Evolutionary conservation across 2,797 vertebrate species (phyloP).

Genomic region (Tolypeutes matacus): DNA sequence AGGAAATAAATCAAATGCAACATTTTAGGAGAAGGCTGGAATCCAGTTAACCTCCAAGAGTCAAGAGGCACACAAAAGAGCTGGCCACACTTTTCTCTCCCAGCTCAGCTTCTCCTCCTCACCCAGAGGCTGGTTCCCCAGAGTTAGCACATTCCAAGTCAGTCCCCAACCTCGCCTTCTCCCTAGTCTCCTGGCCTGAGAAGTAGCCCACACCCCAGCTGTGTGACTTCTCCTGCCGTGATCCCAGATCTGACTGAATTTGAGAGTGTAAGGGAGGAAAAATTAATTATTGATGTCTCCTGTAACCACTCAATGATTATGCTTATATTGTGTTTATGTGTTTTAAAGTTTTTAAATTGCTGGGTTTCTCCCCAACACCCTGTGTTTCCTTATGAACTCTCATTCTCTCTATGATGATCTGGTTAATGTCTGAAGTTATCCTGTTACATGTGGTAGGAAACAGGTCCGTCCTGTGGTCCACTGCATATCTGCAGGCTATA

Average conservation of each 20-base stretch:
- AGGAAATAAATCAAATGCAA: background rate
- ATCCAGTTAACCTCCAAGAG: background rate
- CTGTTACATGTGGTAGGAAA: background rate
- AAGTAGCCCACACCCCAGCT: too few species aligned
- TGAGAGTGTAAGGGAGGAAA: too few species aligned
- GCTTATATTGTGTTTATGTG: background rate
- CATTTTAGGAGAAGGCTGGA: background rate
- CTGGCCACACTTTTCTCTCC: background rate
- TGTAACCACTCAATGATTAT: too few species aligned
- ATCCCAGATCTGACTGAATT: too few species aligned
- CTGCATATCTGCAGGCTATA: too few species aligned
- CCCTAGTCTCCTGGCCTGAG: too few species aligned
- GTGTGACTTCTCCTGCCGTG: too few species aligned
- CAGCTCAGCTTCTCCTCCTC: background rate
- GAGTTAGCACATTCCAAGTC: too few species aligned
- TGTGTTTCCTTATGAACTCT: background rate
- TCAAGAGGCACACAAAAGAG: background rate
- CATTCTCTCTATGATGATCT: background rate
- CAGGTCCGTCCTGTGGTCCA: too few species aligned
- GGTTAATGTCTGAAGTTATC: background rate
- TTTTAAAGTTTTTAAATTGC: background rate
- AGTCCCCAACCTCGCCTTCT: too few species aligned
- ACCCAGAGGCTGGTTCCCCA: background rate
- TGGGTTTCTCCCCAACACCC: background rate
- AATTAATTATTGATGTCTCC: too few species aligned